Evolutionary conservation across 2,888 invertebrate genomes (phyloP).

Genomic region (Conomelus anceps): DNA sequence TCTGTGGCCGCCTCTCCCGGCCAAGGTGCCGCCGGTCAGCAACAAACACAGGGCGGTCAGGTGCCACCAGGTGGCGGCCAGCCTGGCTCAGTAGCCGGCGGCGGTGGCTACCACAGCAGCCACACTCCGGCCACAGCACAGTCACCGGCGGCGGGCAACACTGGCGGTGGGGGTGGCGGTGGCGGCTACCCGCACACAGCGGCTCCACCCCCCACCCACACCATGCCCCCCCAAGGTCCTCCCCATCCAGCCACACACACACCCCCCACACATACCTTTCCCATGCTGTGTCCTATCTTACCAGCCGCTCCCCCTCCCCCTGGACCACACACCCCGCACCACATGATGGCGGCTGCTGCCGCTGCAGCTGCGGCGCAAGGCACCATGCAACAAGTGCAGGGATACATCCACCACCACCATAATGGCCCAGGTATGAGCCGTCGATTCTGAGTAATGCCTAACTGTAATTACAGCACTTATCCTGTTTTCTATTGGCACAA

Average conservation of each 20-base stretch:
- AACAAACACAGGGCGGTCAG: constrained; percentile 39
- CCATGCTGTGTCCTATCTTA: constrained; percentile 54
- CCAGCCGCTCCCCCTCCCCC: constrained; percentile 39
- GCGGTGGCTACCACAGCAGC: constrained; percentile 51
- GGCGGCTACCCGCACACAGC: too few species aligned
- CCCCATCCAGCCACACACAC: constrained; percentile 42
- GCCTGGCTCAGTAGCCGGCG: too few species aligned
- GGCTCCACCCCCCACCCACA: constrained; percentile 31
- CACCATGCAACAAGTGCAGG: constrained; percentile 23
- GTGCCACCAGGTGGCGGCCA: constrained; percentile 34
- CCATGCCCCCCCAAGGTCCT: constrained; percentile 51
- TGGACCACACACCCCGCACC: constrained; percentile 43
- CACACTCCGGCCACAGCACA: too few species aligned
- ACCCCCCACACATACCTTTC: constrained; percentile 40
- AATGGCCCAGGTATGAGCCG: background rate
- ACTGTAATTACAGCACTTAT: too few species aligned
- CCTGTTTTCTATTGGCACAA: too few species aligned
- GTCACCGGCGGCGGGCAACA: constrained; percentile 42
- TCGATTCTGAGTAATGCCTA: too few species aligned
- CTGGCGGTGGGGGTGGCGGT: constrained; percentile 45
- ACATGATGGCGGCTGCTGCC: constrained; percentile 43
- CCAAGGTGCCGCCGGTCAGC: constrained; percentile 34
- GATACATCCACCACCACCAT: constrained; percentile 28
- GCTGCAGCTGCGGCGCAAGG: constrained; percentile 39
- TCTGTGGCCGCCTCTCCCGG: constrained; percentile 32